These are phyloP conservation scores for Dasypogon diadema DNA, from an alignment of 2,888 invertebrate species.

Conservation along the genomic window DNA sequence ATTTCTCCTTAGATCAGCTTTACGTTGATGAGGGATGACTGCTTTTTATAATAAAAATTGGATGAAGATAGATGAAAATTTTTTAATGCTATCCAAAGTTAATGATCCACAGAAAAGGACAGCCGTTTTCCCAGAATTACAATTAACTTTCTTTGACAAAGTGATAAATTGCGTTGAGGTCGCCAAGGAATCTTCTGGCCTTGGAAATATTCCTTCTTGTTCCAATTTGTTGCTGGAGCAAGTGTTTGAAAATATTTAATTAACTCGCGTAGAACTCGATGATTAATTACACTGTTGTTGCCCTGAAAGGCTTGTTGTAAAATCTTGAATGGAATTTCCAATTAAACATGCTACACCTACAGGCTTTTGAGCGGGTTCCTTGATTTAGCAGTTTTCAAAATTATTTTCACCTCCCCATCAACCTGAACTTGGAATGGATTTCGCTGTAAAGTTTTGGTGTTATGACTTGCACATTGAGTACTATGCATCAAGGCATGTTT, in stretches of 20 bases:
- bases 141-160: slow-evolving; percentile 45
- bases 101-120: slow-evolving; percentile 31
- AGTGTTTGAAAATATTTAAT: slow-evolving; percentile 37
- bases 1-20: no score
- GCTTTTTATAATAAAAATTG: slow-evolving; percentile 7
- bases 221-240: slow-evolving; percentile 31
- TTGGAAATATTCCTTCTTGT: background rate
- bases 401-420: slow-evolving; percentile 2
- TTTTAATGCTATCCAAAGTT: slow-evolving; percentile 34
- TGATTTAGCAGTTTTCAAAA: slow-evolving; percentile 10
- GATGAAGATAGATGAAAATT: slow-evolving; percentile 37
- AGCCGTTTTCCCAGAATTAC: slow-evolving; percentile 23
- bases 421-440: no score
- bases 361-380: background rate
- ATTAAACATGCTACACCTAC: slow-evolving; percentile 25
- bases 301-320: background rate
- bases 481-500: no score
- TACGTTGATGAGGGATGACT: slow-evolving; percentile 3
- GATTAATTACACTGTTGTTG: slow-evolving; percentile 16
- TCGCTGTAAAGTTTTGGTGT: no score
- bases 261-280: slow-evolving; percentile 29
- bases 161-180: slow-evolving; percentile 40
- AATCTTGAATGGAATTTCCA: slow-evolving; percentile 30
- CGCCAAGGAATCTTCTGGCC: background rate
- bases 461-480: no score